phyloP scores from a whole-genome alignment of 2,797 vertebrate genomes.

The Decapterus maruadsi region DNA sequence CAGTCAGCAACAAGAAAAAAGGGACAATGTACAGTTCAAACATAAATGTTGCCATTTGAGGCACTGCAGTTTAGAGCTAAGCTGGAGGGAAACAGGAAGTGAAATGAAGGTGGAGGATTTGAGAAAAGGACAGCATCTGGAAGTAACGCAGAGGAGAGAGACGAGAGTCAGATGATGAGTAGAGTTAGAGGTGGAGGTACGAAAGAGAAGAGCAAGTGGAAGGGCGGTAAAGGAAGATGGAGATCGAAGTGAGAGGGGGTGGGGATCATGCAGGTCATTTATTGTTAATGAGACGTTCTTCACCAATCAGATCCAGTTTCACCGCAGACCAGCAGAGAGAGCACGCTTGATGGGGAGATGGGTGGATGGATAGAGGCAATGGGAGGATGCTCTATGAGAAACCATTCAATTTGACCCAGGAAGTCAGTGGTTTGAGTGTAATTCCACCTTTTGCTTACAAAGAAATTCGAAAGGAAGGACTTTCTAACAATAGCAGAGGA shows the following conservation, averaged over 20 bases:
- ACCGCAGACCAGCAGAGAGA: slow-evolving; percentile 58
- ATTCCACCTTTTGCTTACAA: slow-evolving; percentile 63
- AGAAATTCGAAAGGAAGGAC: slow-evolving; percentile 27
- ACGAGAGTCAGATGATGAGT: slow-evolving; percentile 38
- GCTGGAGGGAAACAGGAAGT: slow-evolving; percentile 44
- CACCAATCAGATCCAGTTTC: slow-evolving; percentile 77
- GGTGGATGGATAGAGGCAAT: slow-evolving; percentile 53
- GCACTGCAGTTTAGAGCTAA: slow-evolving; percentile 66
- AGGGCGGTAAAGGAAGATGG: not conserved
- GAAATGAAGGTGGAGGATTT: slow-evolving; percentile 55
- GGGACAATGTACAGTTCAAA: no score
- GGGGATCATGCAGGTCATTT: slow-evolving; percentile 61
- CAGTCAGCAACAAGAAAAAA: slow-evolving; percentile 28
- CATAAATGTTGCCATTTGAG: no score
- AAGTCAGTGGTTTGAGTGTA: slow-evolving; percentile 74
- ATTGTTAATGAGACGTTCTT: slow-evolving; percentile 81
- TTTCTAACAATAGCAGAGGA: slow-evolving; percentile 55
- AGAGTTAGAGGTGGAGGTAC: slow-evolving; percentile 35
- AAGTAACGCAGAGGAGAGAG: slow-evolving; percentile 28
- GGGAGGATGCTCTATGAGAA: slow-evolving; percentile 55
- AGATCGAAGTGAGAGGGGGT: slow-evolving; percentile 1
- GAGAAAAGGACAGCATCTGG: slow-evolving; percentile 23
- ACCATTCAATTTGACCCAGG: slow-evolving; percentile 65
- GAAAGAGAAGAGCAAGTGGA: slow-evolving; percentile 42
- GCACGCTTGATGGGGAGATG: slow-evolving; percentile 59